Percentiles rank a stretch among this genome's conserved stretches.
Conservation (phyloP, 2,888 invertebrate genomes). For the Trichogramma evanescens region DNA sequence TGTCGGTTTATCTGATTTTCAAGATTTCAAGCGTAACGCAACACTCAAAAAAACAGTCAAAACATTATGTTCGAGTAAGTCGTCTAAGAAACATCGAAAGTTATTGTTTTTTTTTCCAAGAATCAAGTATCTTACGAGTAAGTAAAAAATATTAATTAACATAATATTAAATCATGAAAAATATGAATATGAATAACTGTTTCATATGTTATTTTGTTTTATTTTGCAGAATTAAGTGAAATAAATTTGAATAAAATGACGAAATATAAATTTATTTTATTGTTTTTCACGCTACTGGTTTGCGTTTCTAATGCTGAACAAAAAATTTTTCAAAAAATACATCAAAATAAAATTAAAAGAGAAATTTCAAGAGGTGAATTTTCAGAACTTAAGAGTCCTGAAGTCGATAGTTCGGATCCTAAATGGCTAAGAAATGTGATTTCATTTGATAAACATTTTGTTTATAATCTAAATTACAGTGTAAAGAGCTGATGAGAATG, state of each 20-base stretch:
- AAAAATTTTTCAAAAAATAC: too few species aligned
- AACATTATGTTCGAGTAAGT: neutral
- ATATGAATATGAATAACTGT: too few species aligned
- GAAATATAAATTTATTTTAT: too few species aligned
- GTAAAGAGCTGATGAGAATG: neutral
- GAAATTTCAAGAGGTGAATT: neutral
- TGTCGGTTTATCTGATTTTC: too few species aligned
- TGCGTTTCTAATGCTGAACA: too few species aligned
- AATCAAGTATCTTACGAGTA: constrained; percentile 4
- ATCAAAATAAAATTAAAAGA: too few species aligned
- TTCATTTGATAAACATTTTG: neutral
- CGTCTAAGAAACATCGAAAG: neutral
- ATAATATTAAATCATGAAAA: too few species aligned
- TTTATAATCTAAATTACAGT: neutral
- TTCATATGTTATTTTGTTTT: constrained; percentile 2
- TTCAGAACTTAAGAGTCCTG: neutral
- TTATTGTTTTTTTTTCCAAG: constrained; percentile 1
- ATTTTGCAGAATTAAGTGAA: constrained; percentile 7
- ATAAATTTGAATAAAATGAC: neutral
- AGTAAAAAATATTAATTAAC: neutral
- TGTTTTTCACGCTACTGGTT: too few species aligned
- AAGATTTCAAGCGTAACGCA: too few species aligned
- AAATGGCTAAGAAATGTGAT: neutral
- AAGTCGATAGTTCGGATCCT: neutral
- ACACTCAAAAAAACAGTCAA: too few species aligned